Evolutionary conservation across 2,888 invertebrate genomes (phyloP).

Genomic region (Sisyra nigra): DNA sequence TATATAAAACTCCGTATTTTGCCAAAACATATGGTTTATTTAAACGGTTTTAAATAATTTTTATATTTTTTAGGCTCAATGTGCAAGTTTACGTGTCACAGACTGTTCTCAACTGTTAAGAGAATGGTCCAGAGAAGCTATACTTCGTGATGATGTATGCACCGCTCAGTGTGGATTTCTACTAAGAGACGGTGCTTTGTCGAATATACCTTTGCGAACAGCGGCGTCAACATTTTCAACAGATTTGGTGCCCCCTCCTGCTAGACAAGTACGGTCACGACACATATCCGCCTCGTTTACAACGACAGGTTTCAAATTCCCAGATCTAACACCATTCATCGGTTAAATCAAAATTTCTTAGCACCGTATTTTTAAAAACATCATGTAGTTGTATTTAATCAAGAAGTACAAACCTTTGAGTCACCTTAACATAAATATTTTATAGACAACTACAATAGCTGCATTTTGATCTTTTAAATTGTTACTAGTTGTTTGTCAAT

Average conservation of each 20-base stretch:
- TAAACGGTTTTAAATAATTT: constrained; percentile 6
- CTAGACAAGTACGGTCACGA: constrained; percentile 15
- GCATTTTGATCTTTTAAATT: no score
- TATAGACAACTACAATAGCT: no score
- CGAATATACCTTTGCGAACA: constrained; percentile 14
- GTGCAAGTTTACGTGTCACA: constrained; percentile 73
- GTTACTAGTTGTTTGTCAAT: no score
- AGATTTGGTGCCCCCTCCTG: constrained; percentile 23
- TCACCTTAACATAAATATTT: no score
- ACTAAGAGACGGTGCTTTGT: constrained; percentile 26
- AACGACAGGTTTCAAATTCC: constrained; percentile 50
- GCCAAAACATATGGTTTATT: no score
- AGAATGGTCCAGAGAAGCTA: constrained; percentile 70
- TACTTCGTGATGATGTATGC: constrained; percentile 75
- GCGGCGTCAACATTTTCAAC: constrained; percentile 18
- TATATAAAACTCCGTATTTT: no score
- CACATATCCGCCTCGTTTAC: constrained; percentile 10
- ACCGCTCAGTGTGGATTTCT: constrained; percentile 77
- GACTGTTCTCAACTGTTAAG: constrained; percentile 70
- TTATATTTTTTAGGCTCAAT: constrained; percentile 51
- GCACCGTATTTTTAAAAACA: constrained; percentile 11
- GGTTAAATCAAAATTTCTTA: neutral
- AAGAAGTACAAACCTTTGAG: no score
- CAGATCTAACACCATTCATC: constrained; percentile 58
- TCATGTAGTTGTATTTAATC: constrained; percentile 13